These are phyloP conservation scores for Vidua macroura DNA, from an alignment of 2,113 vertebrate species.

Conservation along the genomic window DNA sequence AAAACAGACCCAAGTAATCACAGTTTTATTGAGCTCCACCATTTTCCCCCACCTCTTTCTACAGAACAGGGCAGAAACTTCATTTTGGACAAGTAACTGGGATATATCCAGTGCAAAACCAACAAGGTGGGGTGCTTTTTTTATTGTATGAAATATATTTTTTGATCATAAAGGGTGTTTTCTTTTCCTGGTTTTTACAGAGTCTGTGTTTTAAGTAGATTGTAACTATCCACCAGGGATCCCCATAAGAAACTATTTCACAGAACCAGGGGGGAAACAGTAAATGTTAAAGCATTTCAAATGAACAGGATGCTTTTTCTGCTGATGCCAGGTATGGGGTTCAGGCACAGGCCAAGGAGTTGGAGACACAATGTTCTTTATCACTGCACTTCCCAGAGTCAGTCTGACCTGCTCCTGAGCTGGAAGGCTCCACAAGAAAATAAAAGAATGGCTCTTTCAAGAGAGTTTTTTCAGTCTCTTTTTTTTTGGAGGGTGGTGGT, in stretches of 20 bases:
- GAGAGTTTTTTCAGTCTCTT: not conserved
- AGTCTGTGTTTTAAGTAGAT: slow-evolving; percentile 35
- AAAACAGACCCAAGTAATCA: slow-evolving; percentile 30
- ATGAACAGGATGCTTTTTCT: slow-evolving; percentile 53
- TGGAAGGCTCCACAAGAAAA: not conserved
- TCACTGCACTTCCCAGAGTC: not conserved
- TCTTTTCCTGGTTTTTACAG: slow-evolving; percentile 49
- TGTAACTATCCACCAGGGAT: slow-evolving; percentile 45
- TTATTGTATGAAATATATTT: not conserved
- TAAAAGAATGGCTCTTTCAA: not conserved
- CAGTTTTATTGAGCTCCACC: not conserved
- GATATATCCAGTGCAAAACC: not conserved
- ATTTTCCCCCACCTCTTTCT: not conserved
- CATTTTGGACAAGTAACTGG: slow-evolving; percentile 23
- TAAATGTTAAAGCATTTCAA: slow-evolving; percentile 43
- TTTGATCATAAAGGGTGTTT: slow-evolving; percentile 51
- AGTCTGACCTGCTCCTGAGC: not conserved
- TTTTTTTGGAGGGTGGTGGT: not conserved
- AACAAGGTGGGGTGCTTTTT: slow-evolving; percentile 4
- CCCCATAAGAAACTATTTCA: slow-evolving; percentile 30
- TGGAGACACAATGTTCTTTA: slow-evolving; percentile 20
- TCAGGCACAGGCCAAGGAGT: slow-evolving; percentile 38
- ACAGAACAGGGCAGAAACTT: slow-evolving; percentile 25
- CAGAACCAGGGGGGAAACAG: slow-evolving; percentile 19
- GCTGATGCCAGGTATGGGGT: slow-evolving; percentile 30